Base-by-base conservation (phyloP, 2,113 vertebrate genomes). In the Ranitomeya imitator region DNA sequence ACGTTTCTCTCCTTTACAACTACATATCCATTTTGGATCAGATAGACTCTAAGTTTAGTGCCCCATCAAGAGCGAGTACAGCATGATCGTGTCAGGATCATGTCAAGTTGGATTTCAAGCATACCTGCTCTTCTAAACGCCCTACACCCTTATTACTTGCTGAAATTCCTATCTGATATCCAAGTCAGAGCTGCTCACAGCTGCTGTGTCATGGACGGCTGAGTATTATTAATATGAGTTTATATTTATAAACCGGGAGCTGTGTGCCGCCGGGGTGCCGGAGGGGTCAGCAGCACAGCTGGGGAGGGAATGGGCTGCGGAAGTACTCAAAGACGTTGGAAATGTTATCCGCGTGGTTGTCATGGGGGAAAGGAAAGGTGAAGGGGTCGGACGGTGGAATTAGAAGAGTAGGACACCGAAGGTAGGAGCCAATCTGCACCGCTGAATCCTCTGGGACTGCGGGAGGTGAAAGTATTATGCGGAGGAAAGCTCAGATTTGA, bases 251-350 rank as follows among this genome's bases (percentile, higher is more conserved):
- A 65, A 65, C 6, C 52, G 51, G 51, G 82, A 9, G 73, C 37
- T 37, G 12, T 19, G 45, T 69, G 82, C 45, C 37, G 26, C 26
- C 26, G 61, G 45, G 80, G 80, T 83, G 45, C 21, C 52, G 65
- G n/a, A 69, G 37, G 82, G 82, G 82, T 84, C 82, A 84, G 63
- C 65, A 31, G 65, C 61, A 83, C 81, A 83, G 81, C 81, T 83
- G 81, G 81, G 23, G 63, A 55, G n/a, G 16, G 52, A 71, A 71
- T 84, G 63, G 63, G 82, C n/a, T 71, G 82, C 52, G 82, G 82
- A 84, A 71, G 65, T 67, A 55, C 63, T 84, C n/a, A 3, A 69
- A 83, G 59, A 83, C 23, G 63, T 51, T 52, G 61, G 61, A 83
- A 67, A 83, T 83, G 61, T 63, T 45, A 23, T 63, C 37, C 23